Percentiles rank a stretch among this genome's conserved stretches.
phyloP scores from a whole-genome alignment of 2,888 invertebrate genomes.

The Hypercompe scribonia region DNA sequence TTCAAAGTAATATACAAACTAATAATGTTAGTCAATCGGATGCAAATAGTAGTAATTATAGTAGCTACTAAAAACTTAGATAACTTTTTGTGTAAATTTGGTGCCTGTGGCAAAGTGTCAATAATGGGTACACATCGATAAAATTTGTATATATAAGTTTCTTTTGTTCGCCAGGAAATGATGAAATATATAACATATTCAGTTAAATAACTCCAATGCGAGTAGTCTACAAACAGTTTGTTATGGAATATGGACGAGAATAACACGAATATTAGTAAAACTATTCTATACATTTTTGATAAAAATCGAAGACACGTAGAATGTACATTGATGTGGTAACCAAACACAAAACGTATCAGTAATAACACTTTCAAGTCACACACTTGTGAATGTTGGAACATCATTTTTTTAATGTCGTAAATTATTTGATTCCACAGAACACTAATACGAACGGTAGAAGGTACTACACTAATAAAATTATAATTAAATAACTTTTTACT shows the following conservation, averaged over 20 bases:
- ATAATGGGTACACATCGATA: not conserved
- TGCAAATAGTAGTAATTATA: not conserved
- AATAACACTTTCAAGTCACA: constrained; percentile 1
- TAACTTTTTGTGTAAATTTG: not conserved
- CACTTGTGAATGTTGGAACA: not conserved
- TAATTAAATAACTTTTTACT: not conserved
- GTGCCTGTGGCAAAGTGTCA: constrained; percentile 5
- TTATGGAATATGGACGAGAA: not conserved
- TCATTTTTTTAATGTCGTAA: not conserved
- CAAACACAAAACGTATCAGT: constrained; percentile 5
- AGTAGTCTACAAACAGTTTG: not conserved
- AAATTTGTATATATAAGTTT: constrained; percentile 4
- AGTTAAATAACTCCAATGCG: not conserved
- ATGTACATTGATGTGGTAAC: not conserved
- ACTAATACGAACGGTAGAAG: not conserved
- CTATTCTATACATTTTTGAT: constrained; percentile 4
- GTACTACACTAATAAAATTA: not conserved
- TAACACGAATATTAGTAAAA: not conserved
- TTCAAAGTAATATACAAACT: not conserved
- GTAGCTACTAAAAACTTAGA: not conserved
- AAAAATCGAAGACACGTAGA: not conserved
- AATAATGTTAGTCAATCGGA: not conserved
- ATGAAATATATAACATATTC: constrained; percentile 6
- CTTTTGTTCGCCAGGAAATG: constrained; percentile 1
- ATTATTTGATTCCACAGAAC: not conserved